Percentiles rank a stretch among this genome's conserved stretches.
These are phyloP conservation scores for Dicaeum eximium DNA, from an alignment of 2,113 vertebrate genomes.

Conservation along the genomic window DNA sequence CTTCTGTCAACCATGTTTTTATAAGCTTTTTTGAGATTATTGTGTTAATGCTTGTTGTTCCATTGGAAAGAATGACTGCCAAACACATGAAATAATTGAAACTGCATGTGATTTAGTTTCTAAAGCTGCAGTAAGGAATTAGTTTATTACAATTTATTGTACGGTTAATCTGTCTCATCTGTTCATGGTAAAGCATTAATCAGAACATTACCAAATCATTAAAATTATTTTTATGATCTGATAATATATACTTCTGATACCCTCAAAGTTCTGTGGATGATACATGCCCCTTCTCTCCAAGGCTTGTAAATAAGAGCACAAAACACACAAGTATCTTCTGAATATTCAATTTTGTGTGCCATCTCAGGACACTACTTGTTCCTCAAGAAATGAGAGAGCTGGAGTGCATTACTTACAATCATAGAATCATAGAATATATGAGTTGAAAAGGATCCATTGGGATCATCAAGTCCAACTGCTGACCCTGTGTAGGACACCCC, in stretches of 20 bases:
- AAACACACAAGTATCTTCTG: not conserved
- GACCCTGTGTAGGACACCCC: not conserved
- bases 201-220: constrained; percentile 35
- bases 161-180: constrained; percentile 55
- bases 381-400: not conserved
- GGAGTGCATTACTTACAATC: not conserved
- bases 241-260: constrained; percentile 14
- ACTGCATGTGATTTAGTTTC: constrained; percentile 45
- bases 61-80: constrained; percentile 42
- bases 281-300: not conserved
- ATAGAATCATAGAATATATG: not conserved
- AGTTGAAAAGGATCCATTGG: not conserved
- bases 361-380: not conserved
- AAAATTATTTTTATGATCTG: constrained; percentile 29
- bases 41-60: constrained; percentile 52
- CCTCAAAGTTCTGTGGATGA: not conserved
- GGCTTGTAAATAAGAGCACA: not conserved
- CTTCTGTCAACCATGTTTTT: constrained; percentile 47
- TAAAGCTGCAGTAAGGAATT: constrained; percentile 20
- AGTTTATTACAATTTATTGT: not conserved
- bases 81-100: constrained; percentile 63
- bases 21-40: constrained; percentile 57
- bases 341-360: not conserved
- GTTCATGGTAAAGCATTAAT: constrained; percentile 51
- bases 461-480: not conserved